Evolutionary conservation across 1,140 invertebrate species (phyloP), one percentile per base, ranked within the genome.

Genomic region (Lepidotrigona ventralis): DNA sequence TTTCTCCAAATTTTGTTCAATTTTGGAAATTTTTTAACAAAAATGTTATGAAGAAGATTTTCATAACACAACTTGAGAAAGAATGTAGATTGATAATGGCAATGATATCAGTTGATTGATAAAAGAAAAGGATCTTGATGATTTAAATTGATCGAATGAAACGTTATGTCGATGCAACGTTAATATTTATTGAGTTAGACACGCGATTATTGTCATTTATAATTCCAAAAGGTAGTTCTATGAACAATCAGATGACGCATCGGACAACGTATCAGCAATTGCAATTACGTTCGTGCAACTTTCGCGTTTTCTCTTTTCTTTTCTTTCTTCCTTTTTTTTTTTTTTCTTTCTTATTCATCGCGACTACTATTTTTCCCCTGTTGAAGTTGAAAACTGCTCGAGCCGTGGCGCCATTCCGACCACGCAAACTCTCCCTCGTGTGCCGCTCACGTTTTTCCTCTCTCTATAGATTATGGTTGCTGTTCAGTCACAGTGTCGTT

Each of bases 301-400:
- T 54, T 54, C 12, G 14, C 66, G 15, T 71, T 51, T 46, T 46
- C 39, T 8, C 39, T 46, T 46, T 46, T 46, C 39, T 46, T 46
- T 46, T 46, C 39, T 46, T 46, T 39, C 6, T 39, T 4, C 3
- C 6, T 39, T 39, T 5, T 39, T 39, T 39, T 39, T 39, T 39
- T 39, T 39, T 39, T 39, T 51, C 51, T 69, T 69, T 60, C 5
- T 63, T 73, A 14, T 29, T 54, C 39, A 14, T 21, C 46, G 64
- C 23, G 14, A 77, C 64, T 66, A 12, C 64, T 53, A 56, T 53
- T 70, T 46, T 70, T n/a, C 51, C 64, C 29, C 21, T 6, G 2
- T 17, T 11, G 21, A 51, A 78, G 74, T 83, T 78, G 66, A 39
- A 58, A 83, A 83, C 53, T 83, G 46, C 21, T 60, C 66, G 39